Percentiles rank a stretch among this genome's conserved stretches.
phyloP scores from a whole-genome alignment of 2,888 invertebrate genomes.

The Melanargia galathea region DNA sequence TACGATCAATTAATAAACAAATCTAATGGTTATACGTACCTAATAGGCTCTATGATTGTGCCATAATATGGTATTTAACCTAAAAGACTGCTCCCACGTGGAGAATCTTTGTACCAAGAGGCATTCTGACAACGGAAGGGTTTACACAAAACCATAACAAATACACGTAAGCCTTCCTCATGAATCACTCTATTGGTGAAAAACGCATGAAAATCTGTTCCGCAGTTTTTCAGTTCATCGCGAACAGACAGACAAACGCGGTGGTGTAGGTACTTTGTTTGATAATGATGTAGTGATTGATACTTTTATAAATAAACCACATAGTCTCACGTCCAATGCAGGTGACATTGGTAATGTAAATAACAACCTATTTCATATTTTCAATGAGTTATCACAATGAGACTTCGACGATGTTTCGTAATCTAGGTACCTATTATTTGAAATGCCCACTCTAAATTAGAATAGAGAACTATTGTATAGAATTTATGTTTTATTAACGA shows the following conservation, averaged over 20 bases:
- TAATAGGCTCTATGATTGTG: conserved; percentile 5
- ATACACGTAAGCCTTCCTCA: too few species aligned
- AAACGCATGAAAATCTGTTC: too few species aligned
- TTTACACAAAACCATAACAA: too few species aligned
- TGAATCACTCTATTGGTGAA: too few species aligned
- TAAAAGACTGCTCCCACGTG: too few species aligned
- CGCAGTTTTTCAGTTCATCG: too few species aligned
- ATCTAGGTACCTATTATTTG: not conserved
- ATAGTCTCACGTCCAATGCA: conserved; percentile 18
- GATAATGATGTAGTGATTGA: not conserved
- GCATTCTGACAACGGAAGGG: too few species aligned
- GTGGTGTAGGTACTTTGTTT: too few species aligned
- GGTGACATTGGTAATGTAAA: conserved; percentile 4
- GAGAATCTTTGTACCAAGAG: too few species aligned
- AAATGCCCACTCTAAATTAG: not conserved
- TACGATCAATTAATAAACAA: conserved; percentile 5
- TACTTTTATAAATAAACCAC: not conserved
- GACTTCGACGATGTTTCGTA: not conserved
- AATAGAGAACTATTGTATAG: not conserved
- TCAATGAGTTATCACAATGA: not conserved
- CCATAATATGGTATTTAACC: not conserved
- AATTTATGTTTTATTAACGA: not conserved
- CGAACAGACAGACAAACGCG: too few species aligned
- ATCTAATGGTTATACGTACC: conserved; percentile 7
- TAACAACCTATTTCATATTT: conserved; percentile 3